These are phyloP conservation scores for Acholoe squamosa DNA, from an alignment of 2,888 invertebrate species.

Conservation along the genomic window DNA sequence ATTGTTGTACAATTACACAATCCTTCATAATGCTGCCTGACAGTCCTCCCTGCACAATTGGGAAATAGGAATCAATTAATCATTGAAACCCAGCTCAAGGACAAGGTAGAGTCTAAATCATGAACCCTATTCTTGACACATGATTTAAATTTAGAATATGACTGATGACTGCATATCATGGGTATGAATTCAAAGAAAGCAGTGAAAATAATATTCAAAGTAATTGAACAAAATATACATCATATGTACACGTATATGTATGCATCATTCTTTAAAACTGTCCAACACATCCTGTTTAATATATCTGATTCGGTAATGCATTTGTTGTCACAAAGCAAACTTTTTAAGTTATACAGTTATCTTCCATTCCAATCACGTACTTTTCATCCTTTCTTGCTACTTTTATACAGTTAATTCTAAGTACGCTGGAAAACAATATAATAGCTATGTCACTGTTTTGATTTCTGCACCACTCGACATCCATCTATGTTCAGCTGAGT, in stretches of 20 bases:
- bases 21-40: too few relatives aligned
- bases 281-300: too few relatives aligned
- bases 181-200: not conserved
- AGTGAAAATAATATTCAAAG: not conserved
- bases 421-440: not conserved
- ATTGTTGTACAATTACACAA: too few relatives aligned
- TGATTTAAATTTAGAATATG: not conserved
- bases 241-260: not conserved
- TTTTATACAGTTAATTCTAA: not conserved
- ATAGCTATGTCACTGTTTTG: conserved; percentile 9
- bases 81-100: too few relatives aligned
- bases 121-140: too few relatives aligned
- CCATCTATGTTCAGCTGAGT: not conserved
- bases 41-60: not conserved
- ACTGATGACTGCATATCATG: conserved; percentile 6
- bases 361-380: not conserved
- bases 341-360: not conserved
- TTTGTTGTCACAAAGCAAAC: not conserved
- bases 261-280: too few relatives aligned
- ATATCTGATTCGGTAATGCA: not conserved
- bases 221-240: conserved; percentile 5
- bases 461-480: not conserved
- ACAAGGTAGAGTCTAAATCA: too few relatives aligned
- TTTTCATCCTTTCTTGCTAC: not conserved
- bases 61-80: too few relatives aligned